Evolutionary conservation across 1,140 invertebrate genomes (phyloP).

Genomic region (Tenebrio molitor): DNA sequence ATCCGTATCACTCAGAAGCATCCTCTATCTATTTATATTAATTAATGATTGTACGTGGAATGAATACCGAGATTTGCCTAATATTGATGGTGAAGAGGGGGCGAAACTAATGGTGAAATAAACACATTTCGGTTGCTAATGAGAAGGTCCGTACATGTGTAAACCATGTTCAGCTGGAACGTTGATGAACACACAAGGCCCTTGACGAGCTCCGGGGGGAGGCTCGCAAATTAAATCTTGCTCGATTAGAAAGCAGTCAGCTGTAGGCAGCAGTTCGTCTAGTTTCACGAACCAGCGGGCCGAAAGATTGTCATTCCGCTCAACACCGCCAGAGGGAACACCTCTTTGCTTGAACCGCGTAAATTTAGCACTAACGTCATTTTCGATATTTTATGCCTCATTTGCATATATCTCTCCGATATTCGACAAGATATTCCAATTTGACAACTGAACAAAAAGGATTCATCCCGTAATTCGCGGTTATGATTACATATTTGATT

Average conservation of each 20-base stretch:
- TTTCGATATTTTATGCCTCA: constrained; percentile 18
- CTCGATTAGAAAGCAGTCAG: constrained; percentile 54
- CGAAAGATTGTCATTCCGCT: constrained; percentile 56
- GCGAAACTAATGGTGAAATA: constrained; percentile 34
- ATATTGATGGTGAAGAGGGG: constrained; percentile 16
- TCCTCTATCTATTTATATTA: constrained; percentile 3
- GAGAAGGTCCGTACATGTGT: constrained; percentile 38
- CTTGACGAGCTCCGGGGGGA: constrained; percentile 20
- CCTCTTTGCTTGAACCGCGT: constrained; percentile 18
- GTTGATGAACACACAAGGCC: constrained; percentile 26
- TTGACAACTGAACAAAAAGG: no score
- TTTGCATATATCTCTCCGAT: constrained; percentile 3
- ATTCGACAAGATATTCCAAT: no score
- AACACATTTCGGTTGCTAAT: constrained; percentile 41
- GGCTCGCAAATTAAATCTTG: constrained; percentile 56
- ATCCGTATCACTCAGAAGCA: not conserved
- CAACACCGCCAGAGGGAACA: constrained; percentile 33
- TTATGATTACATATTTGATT: no score
- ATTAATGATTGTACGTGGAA: not conserved
- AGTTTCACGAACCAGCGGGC: constrained; percentile 56
- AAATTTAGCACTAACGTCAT: constrained; percentile 29
- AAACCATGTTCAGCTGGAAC: constrained; percentile 18
- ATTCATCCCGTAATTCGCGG: no score
- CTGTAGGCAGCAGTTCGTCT: constrained; percentile 50
- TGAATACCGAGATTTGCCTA: constrained; percentile 22